Conservation (phyloP, 2,797 vertebrate genomes). For the Sparidentex hasta region DNA sequence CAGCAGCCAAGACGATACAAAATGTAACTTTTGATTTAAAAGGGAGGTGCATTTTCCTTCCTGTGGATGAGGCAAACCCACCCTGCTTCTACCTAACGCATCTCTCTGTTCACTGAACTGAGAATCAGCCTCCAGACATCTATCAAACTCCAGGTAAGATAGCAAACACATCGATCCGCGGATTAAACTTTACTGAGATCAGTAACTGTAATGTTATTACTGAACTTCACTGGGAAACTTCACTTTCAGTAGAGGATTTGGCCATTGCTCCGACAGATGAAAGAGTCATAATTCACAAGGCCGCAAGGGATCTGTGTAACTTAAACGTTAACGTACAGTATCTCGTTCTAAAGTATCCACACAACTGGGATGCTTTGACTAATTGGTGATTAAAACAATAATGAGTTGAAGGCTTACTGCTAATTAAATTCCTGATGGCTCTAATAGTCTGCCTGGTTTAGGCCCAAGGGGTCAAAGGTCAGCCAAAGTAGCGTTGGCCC, state of each 20-base stretch:
- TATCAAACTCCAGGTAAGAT: background rate
- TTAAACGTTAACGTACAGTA: background rate
- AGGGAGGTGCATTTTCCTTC: background rate
- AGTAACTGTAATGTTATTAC: background rate
- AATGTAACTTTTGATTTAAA: background rate
- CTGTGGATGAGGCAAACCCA: background rate
- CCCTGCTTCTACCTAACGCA: background rate
- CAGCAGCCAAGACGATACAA: background rate
- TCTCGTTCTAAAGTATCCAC: background rate
- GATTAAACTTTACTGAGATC: background rate
- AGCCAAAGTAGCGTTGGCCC: conserved; percentile 49
- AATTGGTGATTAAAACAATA: conserved; percentile 15
- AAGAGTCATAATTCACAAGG: background rate
- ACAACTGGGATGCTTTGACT: background rate
- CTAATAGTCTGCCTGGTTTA: conserved; percentile 40
- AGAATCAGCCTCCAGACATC: background rate
- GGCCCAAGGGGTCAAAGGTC: conserved; percentile 57
- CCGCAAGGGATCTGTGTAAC: background rate
- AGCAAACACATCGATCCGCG: background rate
- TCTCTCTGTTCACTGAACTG: background rate
- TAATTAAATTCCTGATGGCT: conserved; percentile 19
- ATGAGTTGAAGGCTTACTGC: background rate
- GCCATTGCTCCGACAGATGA: too few species aligned
- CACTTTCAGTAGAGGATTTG: background rate
- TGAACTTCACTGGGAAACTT: background rate